Evolutionary conservation across 1,140 invertebrate genomes (phyloP).

Genomic region (Cherax quadricarinatus): DNA sequence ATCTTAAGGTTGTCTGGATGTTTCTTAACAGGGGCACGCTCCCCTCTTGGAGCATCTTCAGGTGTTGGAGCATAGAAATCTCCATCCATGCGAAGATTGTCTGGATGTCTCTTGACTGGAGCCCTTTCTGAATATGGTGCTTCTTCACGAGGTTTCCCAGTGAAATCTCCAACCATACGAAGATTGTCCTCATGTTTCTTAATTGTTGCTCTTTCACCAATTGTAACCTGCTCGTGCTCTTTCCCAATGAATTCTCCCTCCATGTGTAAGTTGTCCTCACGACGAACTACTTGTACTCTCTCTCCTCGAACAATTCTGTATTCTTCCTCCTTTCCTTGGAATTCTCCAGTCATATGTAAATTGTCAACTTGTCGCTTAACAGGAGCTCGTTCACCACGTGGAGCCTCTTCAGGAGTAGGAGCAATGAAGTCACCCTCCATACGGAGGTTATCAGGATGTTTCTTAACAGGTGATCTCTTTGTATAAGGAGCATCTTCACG

Average conservation of each 20-base stretch:
- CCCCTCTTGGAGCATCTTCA: conserved; percentile 36
- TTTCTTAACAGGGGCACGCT: conserved; percentile 46
- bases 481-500: conserved; percentile 14
- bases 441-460: conserved; percentile 36
- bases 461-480: conserved; percentile 8
- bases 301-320: conserved; percentile 77
- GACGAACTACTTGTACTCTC: conserved; percentile 76
- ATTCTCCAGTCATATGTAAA: conserved; percentile 70
- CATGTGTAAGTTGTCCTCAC: conserved; percentile 48
- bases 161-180: conserved; percentile 72
- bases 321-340: conserved; percentile 77
- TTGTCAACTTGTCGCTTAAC: conserved; percentile 50
- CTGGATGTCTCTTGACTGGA: conserved; percentile 78
- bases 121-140: conserved; percentile 61
- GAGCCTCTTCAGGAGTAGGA: conserved; percentile 33
- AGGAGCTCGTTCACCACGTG: conserved; percentile 31
- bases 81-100: conserved; percentile 78
- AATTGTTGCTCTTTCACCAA: conserved; percentile 34
- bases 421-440: conserved; percentile 52
- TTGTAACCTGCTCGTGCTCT: conserved; percentile 71
- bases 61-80: conserved; percentile 29
- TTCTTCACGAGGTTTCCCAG: conserved; percentile 36
- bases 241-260: conserved; percentile 54
- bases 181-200: conserved; percentile 43
- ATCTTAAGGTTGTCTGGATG: conserved; percentile 48